Evolutionary conservation across 2,888 invertebrate species (phyloP).

Genomic region (Drosophila fungiperda): DNA sequence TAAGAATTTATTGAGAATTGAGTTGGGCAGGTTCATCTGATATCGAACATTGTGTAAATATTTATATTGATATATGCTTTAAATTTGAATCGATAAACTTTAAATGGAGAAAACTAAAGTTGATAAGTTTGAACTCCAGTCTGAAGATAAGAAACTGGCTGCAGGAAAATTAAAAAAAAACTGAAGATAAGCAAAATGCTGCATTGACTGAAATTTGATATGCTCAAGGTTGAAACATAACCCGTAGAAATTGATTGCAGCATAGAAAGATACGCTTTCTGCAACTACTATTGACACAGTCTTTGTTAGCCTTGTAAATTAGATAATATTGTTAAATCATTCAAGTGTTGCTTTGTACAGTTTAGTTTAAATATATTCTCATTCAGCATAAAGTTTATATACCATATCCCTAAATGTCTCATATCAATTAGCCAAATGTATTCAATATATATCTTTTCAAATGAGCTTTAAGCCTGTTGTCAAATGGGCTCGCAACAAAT

Average conservation of each 20-base stretch:
- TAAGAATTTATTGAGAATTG: slow-evolving; percentile 2
- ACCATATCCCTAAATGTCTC: not conserved
- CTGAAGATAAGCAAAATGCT: slow-evolving; percentile 17
- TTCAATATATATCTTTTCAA: slow-evolving; percentile 5
- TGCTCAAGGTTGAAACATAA: not conserved
- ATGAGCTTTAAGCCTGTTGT: slow-evolving; percentile 40
- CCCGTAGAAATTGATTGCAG: slow-evolving; percentile 8
- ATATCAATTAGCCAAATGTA: not conserved
- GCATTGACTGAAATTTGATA: slow-evolving; percentile 14
- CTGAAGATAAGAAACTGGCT: slow-evolving; percentile 6
- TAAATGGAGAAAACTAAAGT: not conserved
- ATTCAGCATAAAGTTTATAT: not conserved
- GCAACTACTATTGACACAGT: not conserved
- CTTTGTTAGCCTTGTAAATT: not conserved
- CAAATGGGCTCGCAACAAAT: slow-evolving; percentile 18
- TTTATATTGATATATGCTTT: slow-evolving; percentile 17
- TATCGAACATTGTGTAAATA: slow-evolving; percentile 38
- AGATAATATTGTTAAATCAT: not conserved
- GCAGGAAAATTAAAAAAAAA: slow-evolving; percentile 7
- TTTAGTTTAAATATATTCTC: not conserved
- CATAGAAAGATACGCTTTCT: not conserved
- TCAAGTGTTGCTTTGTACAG: not conserved
- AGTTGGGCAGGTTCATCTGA: not conserved
- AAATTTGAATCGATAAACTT: not conserved
- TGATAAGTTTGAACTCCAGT: slow-evolving; percentile 20